Conservation (phyloP, 2,797 vertebrate genomes). For the Falco novaeseelandiae region DNA sequence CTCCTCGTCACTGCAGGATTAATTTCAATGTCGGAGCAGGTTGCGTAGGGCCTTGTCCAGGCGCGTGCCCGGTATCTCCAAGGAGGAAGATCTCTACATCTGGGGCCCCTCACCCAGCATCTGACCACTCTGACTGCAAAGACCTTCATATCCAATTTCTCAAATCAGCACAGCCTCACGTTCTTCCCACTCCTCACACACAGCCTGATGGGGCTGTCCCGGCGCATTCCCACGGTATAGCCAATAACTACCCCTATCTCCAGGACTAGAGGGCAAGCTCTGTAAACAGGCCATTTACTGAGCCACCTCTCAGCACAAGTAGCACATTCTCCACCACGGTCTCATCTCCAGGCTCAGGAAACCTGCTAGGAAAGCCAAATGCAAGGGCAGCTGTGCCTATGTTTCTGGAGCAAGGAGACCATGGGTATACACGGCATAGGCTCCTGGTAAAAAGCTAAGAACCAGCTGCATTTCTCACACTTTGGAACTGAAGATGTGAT, state of each 20-base stretch:
- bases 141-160: not conserved
- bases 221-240: not conserved
- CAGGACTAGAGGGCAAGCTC: not conserved
- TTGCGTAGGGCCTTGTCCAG: not conserved
- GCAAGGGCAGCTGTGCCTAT: not conserved
- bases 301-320: not conserved
- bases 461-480: not conserved
- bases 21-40: not conserved
- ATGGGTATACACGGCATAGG: rapidly evolving
- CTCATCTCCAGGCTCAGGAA: not conserved
- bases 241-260: not conserved
- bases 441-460: not conserved
- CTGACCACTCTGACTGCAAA: not conserved
- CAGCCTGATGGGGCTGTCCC: not conserved
- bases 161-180: not conserved
- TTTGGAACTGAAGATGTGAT: not conserved
- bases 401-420: not conserved
- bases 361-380: not conserved
- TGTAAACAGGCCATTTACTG: not conserved
- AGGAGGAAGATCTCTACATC: not conserved
- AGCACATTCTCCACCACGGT: not conserved
- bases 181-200: not conserved
- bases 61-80: not conserved
- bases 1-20: not conserved
- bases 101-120: not conserved